A percentile compares a stretch with the other conserved stretches of the same genome.
Evolutionary conservation across 2,888 invertebrate species (phyloP).

Genomic region (Tachina grossa): DNA sequence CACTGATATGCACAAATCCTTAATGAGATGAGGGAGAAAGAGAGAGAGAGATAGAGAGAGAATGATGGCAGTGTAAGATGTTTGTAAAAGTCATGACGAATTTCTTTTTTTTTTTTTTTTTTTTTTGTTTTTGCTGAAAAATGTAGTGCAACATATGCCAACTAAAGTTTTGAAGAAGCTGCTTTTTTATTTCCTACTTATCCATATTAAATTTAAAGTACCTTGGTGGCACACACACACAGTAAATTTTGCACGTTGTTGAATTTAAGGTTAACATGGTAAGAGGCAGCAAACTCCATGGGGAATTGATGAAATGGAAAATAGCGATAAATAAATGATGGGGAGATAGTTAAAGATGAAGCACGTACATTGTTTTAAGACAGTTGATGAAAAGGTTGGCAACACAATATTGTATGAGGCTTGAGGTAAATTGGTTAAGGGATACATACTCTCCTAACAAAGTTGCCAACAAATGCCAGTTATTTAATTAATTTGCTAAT

Average conservation of each 20-base stretch:
- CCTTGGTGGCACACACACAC: slow-evolving; percentile 7
- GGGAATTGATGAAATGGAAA: background rate
- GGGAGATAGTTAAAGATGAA: background rate
- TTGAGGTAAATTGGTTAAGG: background rate
- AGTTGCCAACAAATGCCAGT: background rate
- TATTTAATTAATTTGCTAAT: background rate
- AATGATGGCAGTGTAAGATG: slow-evolving; percentile 22
- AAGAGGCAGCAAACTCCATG: background rate
- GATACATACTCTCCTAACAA: background rate
- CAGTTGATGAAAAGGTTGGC: background rate
- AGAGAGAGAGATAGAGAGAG: background rate
- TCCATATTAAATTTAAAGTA: slow-evolving; percentile 19
- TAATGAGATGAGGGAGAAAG: slow-evolving; percentile 35
- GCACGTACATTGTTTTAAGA: background rate
- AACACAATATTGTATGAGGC: background rate
- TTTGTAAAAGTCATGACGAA: background rate
- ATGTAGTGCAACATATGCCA: slow-evolving; percentile 56
- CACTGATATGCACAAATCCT: slow-evolving; percentile 39
- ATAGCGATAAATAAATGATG: background rate
- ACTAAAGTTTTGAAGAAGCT: slow-evolving; percentile 8
- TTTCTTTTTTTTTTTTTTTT: background rate
- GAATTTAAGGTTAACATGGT: slow-evolving; percentile 11
- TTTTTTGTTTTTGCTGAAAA: background rate
- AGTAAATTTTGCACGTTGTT: slow-evolving; percentile 43
- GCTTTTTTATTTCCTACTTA: slow-evolving; percentile 8